A percentile compares a stretch with the other conserved stretches of the same genome.
phyloP scores from a whole-genome alignment of 2,113 vertebrate genomes.

The Microcebus tavaratra region DNA sequence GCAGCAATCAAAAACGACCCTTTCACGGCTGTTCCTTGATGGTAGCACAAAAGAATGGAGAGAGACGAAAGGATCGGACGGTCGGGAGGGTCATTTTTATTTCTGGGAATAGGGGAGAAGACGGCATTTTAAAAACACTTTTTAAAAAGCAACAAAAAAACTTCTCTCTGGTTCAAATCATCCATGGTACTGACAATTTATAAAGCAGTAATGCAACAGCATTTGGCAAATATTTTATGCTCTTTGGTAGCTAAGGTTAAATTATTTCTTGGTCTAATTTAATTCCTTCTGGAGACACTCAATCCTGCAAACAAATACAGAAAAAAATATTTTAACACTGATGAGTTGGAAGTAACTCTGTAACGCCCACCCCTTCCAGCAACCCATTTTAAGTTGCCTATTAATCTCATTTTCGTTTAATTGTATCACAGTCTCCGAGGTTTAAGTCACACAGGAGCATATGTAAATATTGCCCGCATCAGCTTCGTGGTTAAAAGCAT shows the following conservation, averaged over 20 bases:
- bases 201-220: not conserved
- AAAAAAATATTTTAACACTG: not conserved
- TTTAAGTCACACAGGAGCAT: not conserved
- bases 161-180: not conserved
- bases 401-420: conserved; percentile 3
- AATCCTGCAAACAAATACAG: not conserved
- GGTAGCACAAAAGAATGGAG: conserved; percentile 85
- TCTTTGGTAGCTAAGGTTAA: not conserved
- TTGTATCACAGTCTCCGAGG: not conserved
- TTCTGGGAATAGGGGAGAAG: conserved; percentile 81
- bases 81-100: conserved; percentile 82
- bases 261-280: not conserved
- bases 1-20: conserved; percentile 85
- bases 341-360: not conserved
- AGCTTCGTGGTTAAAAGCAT: not conserved
- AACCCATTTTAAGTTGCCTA: not conserved
- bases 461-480: not conserved
- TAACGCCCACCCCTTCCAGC: not conserved
- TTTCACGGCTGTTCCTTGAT: conserved; percentile 86
- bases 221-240: not conserved
- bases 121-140: not conserved
- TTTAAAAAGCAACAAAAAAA: not conserved
- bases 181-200: not conserved
- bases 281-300: not conserved
- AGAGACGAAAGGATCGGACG: conserved; percentile 85